Conservation (phyloP, 2,797 vertebrate species). For the Podarcis lilfordi region DNA sequence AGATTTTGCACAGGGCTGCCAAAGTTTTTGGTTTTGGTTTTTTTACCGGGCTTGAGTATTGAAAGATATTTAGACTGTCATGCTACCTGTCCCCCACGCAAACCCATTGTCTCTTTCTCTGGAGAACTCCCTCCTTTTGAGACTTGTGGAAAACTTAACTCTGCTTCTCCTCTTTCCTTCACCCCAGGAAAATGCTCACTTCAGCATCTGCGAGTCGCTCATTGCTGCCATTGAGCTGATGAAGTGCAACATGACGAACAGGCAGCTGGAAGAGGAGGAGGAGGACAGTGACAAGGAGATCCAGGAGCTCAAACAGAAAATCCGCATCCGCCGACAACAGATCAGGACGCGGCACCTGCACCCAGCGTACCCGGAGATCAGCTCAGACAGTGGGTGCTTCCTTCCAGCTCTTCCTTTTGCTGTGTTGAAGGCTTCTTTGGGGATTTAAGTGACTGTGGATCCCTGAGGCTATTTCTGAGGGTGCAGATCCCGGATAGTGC, state of each 20-base stretch:
- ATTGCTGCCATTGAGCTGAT: constrained; percentile 98
- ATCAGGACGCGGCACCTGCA: constrained; percentile 87
- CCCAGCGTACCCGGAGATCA: constrained; percentile 70
- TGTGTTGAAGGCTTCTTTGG: too few relatives aligned
- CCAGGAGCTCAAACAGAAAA: constrained; percentile 96
- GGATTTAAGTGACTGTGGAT: background rate
- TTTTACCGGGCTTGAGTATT: background rate
- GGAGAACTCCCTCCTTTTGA: background rate
- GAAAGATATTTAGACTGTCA: background rate
- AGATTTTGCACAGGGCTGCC: background rate
- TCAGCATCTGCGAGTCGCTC: constrained; percentile 97
- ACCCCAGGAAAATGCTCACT: constrained; percentile 95
- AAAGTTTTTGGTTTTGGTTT: background rate
- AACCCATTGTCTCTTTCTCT: background rate
- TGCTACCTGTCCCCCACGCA: rapidly evolving
- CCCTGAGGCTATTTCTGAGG: background rate
- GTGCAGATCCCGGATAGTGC: background rate
- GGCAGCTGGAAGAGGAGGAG: constrained; percentile 82
- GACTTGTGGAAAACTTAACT: too few relatives aligned
- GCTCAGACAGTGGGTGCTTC: constrained; percentile 77
- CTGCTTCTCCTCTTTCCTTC: background rate
- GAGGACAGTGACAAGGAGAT: constrained; percentile 91
- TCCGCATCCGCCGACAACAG: constrained; percentile 91
- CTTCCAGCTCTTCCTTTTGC: background rate
- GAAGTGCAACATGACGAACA: constrained; percentile 93